Evolutionary conservation across 2,113 vertebrate genomes (phyloP).

Genomic region (Otolemur garnettii): DNA sequence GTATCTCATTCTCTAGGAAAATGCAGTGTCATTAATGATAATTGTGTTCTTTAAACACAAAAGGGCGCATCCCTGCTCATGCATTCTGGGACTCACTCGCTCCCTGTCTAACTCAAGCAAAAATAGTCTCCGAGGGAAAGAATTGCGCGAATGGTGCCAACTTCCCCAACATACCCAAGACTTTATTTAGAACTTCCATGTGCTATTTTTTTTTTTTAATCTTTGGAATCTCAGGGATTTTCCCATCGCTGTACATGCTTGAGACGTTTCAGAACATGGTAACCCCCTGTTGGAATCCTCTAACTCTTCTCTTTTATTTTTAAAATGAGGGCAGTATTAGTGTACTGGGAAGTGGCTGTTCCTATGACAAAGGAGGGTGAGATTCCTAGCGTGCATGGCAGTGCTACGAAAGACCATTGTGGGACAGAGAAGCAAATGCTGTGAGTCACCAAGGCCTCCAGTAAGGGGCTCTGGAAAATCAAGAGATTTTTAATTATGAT

Average conservation of each 20-base stretch:
- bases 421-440: neutral
- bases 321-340: constrained; percentile 70
- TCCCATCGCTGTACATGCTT: constrained; percentile 88
- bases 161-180: constrained; percentile 83
- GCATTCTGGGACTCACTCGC: neutral
- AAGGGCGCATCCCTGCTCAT: constrained; percentile 30
- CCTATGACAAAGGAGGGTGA: constrained; percentile 41
- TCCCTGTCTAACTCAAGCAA: constrained; percentile 63
- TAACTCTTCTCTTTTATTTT: constrained; percentile 87
- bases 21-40: neutral
- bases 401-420: neutral
- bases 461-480: neutral
- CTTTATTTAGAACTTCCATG: constrained; percentile 86
- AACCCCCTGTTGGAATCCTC: constrained; percentile 83
- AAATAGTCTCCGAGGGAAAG: constrained; percentile 76
- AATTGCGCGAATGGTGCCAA: constrained; percentile 80
- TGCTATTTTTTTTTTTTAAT: constrained; percentile 76
- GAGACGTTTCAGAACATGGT: constrained; percentile 81
- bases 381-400: neutral
- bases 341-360: constrained; percentile 30
- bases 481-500: neutral
- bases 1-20: constrained; percentile 22
- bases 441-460: neutral
- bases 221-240: constrained; percentile 86
- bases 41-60: neutral